A percentile compares a stretch with the other conserved stretches of the same genome.
Conservation (phyloP, 2,888 invertebrate species). For the Bruchidius siliquastri region DNA sequence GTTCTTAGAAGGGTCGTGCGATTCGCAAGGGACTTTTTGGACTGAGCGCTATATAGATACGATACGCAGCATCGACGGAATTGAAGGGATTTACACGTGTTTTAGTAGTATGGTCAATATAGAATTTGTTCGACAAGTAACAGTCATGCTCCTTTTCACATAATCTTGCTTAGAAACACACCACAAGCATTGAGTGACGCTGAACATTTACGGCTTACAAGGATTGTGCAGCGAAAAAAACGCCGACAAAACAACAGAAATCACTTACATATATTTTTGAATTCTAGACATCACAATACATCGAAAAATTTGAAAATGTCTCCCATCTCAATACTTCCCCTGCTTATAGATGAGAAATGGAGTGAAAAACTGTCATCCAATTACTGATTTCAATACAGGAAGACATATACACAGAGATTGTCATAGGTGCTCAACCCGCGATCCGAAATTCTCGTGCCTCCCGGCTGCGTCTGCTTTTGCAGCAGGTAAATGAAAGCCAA, state of each 20-base stretch:
- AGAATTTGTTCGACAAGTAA: neutral
- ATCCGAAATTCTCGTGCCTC: neutral
- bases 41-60: neutral
- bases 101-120: neutral
- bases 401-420: neutral
- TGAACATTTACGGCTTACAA: no score
- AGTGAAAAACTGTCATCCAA: neutral
- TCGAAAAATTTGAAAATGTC: no score
- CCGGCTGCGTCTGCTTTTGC: neutral
- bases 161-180: no score
- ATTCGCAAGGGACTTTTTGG: neutral
- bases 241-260: no score
- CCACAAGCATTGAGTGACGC: no score
- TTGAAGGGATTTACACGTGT: neutral
- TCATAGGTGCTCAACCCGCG: neutral
- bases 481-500: neutral
- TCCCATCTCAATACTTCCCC: no score
- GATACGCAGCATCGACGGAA: neutral
- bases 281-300: no score
- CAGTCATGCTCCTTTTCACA: no score
- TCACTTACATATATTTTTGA: no score
- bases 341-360: neutral
- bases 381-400: neutral
- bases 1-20: neutral
- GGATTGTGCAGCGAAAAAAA: no score